Evolutionary conservation across 2,888 invertebrate genomes (phyloP), one percentile per base, ranked within the genome.

Genomic region (Pachymerium ferrugineum): DNA sequence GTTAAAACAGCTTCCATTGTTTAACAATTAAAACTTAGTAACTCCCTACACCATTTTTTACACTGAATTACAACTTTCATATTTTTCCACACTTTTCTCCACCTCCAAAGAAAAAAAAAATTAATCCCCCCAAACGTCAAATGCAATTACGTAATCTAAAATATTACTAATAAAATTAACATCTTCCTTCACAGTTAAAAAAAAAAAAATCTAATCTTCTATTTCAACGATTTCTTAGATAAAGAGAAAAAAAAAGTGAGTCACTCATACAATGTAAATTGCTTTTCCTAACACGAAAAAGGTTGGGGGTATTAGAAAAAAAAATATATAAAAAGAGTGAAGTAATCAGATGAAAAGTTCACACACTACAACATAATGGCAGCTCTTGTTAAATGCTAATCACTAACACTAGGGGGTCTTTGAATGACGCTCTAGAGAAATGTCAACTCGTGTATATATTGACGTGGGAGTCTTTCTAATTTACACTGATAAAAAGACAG

Each of bases 381-480:
- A 62, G 62, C 62, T 62, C 62, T 62, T 62, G 62, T 62, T 25
- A 62, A 62, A 62, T 62, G 62, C 62, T 62, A 62, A 62, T 62
- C 62, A 62, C 62, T 25, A 62, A 25, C 62, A 62, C 62, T 25
- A 62, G 62, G 62, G 62, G 62, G 62, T 62, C 62, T 28, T 25
- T 62, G 25, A 62, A 62, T 62, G 62, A 62, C 25, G 62, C 62
- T 62, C 62, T 28, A 62, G 62, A 62, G 62, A 62, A 62, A 62
- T 62, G 62, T 62, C 62, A 62, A n/a, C 14, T 62, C 62, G 25
- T 62, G 28, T 62, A 28, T 62, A 28, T 25, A 62, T 62, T 62
- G 62, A 62, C 62, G 62, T 62, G 62, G 25, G 62, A 62, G 62
- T 28, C 62, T 62, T 62, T 62, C 62, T 62, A 62, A 62, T 62